Evolutionary conservation across 2,797 vertebrate species (phyloP), one percentile per base, ranked within the genome.

Genomic region (Zenarchopterus dispar): DNA sequence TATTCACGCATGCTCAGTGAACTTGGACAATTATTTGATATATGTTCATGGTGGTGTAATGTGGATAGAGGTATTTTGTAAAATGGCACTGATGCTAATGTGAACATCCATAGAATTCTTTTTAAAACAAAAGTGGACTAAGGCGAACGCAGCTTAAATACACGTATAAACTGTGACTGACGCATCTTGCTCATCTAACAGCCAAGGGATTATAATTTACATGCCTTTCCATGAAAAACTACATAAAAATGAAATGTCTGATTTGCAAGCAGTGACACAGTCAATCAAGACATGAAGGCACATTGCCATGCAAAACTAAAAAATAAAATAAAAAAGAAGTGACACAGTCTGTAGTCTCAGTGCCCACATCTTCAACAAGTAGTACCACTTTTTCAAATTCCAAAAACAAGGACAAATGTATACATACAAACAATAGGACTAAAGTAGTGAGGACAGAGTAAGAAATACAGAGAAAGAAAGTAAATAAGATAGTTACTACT

Each of bases 401-500:
- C 84, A 79, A 63, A 81, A 48, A 52, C 77, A 88, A 17, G 52
- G 15, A 67, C 77, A 76, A 62, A 45, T 63, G 61, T 57, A 90
- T 86, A 89, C 95, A 96, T 92, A 95, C 93, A 81, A 93, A 94
- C 85, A 90, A 15, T 69, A 68, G 45, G 61, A 84, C 75, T 77
- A 54, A 80, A 62, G 85, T 84, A 90, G 90, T 75, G 70, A 84
- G 79, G 89, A 91, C 68, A 87, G 71, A 91, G 90, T 75, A 84
- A 93, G 93, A 92, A 73, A 81, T 85, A 90, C 87, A 92, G 79
- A 88, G 86, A 93, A 88, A 81, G 77, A 82, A 93, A 94, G 92
- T 91, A 95, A 95, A 95, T 85, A 82, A 90, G 95, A 98, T 98
- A 98, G 95, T 98, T 98, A 98, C 97, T 97, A 96, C 96, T 97